These are phyloP conservation scores for Cryptus armator DNA, from an alignment of 2,888 invertebrate species.

Conservation along the genomic window DNA sequence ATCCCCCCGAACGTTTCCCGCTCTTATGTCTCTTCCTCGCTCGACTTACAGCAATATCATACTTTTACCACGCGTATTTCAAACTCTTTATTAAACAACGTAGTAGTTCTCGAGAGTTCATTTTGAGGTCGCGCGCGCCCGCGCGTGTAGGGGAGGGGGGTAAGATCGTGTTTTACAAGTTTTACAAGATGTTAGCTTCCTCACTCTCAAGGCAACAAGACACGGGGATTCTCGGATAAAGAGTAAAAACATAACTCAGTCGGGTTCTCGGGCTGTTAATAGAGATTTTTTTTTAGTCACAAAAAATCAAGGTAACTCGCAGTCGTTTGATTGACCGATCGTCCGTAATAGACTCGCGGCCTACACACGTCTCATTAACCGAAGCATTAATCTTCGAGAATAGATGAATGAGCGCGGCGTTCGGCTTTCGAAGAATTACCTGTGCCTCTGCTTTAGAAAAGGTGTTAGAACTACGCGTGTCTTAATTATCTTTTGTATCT, in stretches of 20 bases:
- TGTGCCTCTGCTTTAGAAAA: background rate
- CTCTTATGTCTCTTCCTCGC: background rate
- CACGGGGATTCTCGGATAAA: background rate
- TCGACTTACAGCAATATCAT: constrained; percentile 59
- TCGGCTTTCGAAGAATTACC: background rate
- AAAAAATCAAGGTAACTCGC: background rate
- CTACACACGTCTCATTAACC: background rate
- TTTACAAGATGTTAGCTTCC: constrained; percentile 50
- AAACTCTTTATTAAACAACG: constrained; percentile 67
- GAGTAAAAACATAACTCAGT: background rate
- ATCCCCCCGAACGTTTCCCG: background rate
- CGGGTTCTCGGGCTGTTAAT: background rate
- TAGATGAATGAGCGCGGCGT: constrained; percentile 10
- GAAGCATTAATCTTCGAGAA: constrained; percentile 41
- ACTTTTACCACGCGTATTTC: constrained; percentile 60
- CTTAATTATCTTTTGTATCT: constrained; percentile 2
- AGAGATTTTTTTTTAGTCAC: background rate
- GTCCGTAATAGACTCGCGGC: background rate
- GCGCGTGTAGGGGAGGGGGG: background rate
- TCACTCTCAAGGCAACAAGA: constrained; percentile 2
- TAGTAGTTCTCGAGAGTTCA: constrained; percentile 51
- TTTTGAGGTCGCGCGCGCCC: constrained; percentile 4
- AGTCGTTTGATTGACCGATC: constrained; percentile 15
- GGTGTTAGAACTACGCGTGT: constrained; percentile 15
- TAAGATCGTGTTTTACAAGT: constrained; percentile 52